Base-by-base conservation (phyloP, 2,888 invertebrate species). In the Spodoptera picta region DNA sequence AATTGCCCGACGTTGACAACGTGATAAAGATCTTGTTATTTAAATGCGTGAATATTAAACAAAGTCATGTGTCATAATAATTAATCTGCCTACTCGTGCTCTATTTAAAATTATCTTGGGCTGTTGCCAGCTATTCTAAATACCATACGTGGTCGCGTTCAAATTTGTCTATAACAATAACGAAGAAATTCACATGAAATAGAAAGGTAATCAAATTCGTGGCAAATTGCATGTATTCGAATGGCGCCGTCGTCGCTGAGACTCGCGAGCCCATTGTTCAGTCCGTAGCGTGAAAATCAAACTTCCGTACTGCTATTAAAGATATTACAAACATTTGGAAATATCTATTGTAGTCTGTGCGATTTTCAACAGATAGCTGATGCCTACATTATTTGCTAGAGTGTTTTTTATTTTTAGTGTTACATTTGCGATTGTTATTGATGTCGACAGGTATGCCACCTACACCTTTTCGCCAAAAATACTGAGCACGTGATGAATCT, bases 51-150 rank as follows among this genome's bases (percentile, higher is more conserved):
- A 82, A 83, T 86, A 83, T 81, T 77, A 82, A 87, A 89, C 86
- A 88, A 88, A 87, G 85, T 87, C 85, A 84, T 86, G 84, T 88
- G 88, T 90, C 89, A 89, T 90, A 90, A 91, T 90, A 91, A 90
- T 87, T 88, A 90, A 92, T 90, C 87, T 89, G 84, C 89, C 88
- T 89, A 90, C 90, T 85, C 87, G 85, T 85, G 88, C 82, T 90
- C 89, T 87, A 90, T 90, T 90, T 91, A 88, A 86, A 86, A 85
- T 84, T 84, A 84, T 85, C 82, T 90, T 90, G 90, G 92, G 86
- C 70, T 76, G 74, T 71, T 87, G 91, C 92, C 92, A 92, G 87
- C 79, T 85, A 90, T 87, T 89, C 88, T 86, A 90, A 90, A 91
- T 90, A 90, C 90, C 90, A 88, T 90, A 90, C 88, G 87, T 83